Base-by-base conservation (phyloP, 2,113 vertebrate genomes). In the Malaclemys terrapin region DNA sequence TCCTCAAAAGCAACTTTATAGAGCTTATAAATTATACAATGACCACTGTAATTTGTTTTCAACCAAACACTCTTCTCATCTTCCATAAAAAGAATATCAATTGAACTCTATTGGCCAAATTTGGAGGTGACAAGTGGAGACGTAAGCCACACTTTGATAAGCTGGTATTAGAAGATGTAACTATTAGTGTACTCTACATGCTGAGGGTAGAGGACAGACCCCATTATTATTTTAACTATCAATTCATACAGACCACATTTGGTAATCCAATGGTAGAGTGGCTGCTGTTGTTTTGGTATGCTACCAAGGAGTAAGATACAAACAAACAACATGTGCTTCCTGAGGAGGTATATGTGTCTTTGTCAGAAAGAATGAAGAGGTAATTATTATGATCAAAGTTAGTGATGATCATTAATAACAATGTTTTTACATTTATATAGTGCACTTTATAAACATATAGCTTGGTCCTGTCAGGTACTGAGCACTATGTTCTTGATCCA, bases 161-260 rank as follows among this genome's bases (percentile, higher is more conserved):
- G 35, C 4, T 69, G 35, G 16, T 83, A 5, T 78, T 87, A 82
- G 62, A 42, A 86, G 80, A 31, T 35, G 52, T 80, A 94, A 27
- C 2, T 57, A 89, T 79, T 88, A 82, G 78, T 24, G 9, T 84
- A 92, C 87, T 35, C 84, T 82, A 87, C 69, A 12, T 35, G 31
- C 81, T 95, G 75, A 38, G 31, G 35, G 17, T 69, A 69, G 4
- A 69, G 17, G 35, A 69, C 35, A n/a, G 65, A 69, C 8, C 35
- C 16, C 17, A 20, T 69, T 69, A 69, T 8, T n/a, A 69, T n/a
- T n/a, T 69, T n/a, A 94, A 93, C 5, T 94, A 80, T 75, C 93
- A 76, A 31, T 69, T 87, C 54, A 85, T 93, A 76, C 29, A 95
- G 82, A 54, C 93, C 84, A 87, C 59, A 91, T 88, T 82, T 93